These are phyloP conservation scores for Catonia carolina DNA, from an alignment of 2,888 invertebrate genomes.

Conservation along the genomic window DNA sequence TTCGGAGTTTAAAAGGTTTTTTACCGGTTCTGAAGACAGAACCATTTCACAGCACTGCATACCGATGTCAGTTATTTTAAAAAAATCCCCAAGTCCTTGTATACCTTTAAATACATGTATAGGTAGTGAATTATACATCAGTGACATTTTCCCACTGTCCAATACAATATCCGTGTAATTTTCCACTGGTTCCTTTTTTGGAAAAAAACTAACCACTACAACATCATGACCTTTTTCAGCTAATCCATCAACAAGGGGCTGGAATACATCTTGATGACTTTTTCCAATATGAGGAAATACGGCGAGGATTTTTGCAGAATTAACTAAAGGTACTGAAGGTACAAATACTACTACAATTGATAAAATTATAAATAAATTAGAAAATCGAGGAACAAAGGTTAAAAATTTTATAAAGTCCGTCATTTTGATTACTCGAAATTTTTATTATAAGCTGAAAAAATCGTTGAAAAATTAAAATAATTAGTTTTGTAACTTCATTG, in stretches of 20 bases:
- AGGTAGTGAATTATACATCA: conserved; percentile 24
- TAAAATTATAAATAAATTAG: too few species aligned
- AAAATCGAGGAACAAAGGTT: too few species aligned
- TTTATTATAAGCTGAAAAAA: too few species aligned
- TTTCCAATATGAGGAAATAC: conserved; percentile 36
- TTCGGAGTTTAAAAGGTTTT: conserved; percentile 14
- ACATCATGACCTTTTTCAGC: conserved; percentile 38
- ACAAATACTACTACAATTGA: background rate
- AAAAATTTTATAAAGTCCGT: too few species aligned
- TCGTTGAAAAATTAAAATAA: too few species aligned
- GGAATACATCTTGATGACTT: conserved; percentile 34
- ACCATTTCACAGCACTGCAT: conserved; percentile 25
- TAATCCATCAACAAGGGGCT: conserved; percentile 35
- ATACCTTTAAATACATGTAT: conserved; percentile 24
- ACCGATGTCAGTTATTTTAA: conserved; percentile 24
- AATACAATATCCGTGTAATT: conserved; percentile 37
- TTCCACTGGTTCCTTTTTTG: conserved; percentile 28
- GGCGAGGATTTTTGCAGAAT: conserved; percentile 32
- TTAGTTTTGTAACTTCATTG: too few species aligned
- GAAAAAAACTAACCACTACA: conserved; percentile 35
- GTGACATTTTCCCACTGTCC: conserved; percentile 25
- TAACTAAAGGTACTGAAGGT: background rate
- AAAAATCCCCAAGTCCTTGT: conserved; percentile 22
- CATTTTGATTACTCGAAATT: too few species aligned
- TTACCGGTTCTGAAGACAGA: conserved; percentile 18